Evolutionary conservation across 2,113 vertebrate species (phyloP).

Genomic region (Passer domesticus): DNA sequence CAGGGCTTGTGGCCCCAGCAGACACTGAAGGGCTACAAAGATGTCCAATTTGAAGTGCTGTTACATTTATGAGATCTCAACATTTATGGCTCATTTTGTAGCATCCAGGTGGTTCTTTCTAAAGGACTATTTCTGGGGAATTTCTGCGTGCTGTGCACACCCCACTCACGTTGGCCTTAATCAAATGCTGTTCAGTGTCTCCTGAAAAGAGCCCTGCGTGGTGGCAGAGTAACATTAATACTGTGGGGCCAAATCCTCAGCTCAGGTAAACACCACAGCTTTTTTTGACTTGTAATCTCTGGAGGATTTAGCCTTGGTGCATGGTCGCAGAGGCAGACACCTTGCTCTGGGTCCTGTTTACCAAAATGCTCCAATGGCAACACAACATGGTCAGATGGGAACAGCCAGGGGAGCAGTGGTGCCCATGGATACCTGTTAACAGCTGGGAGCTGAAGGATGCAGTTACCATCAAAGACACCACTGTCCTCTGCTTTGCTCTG

Average conservation of each 20-base stretch:
- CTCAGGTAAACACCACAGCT: background rate
- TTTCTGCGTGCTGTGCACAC: background rate
- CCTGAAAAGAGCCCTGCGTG: background rate
- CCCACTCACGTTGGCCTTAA: background rate
- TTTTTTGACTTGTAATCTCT: background rate
- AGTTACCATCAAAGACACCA: background rate
- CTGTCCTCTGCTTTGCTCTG: background rate
- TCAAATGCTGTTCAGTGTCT: background rate
- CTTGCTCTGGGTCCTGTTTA: background rate
- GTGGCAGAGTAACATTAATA: background rate
- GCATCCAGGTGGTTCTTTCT: background rate
- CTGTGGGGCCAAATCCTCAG: background rate
- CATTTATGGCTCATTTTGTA: background rate
- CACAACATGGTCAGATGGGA: background rate
- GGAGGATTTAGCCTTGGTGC: background rate
- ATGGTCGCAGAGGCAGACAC: background rate
- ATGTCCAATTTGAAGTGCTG: background rate
- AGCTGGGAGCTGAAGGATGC: background rate
- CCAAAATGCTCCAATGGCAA: background rate
- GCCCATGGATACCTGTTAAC: constrained; percentile 24
- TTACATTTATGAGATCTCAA: background rate
- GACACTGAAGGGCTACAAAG: background rate
- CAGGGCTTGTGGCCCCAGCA: background rate
- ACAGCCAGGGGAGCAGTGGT: background rate
- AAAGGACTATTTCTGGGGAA: background rate